Percentiles rank a stretch among this genome's conserved stretches.
phyloP scores from a whole-genome alignment of 2,113 vertebrate species.

The Ageneiosus marmoratus region DNA sequence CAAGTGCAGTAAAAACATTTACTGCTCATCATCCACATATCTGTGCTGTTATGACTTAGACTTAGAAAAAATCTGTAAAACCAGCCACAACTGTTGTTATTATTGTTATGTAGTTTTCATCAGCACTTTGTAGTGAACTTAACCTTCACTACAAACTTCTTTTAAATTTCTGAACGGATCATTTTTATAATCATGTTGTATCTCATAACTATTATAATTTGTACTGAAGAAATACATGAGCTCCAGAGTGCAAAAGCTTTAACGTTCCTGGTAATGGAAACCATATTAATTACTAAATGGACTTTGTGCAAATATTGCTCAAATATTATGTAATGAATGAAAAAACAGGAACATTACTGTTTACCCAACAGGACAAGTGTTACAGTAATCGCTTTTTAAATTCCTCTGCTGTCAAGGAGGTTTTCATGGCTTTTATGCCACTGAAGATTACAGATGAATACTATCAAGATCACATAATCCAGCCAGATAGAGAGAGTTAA shows the following conservation, averaged over 20 bases:
- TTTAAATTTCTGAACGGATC: not conserved
- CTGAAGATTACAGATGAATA: not conserved
- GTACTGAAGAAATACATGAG: not conserved
- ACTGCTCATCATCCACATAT: too few relatives aligned
- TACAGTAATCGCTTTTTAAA: not conserved
- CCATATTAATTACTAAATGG: not conserved
- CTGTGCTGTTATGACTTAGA: too few relatives aligned
- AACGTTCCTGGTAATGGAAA: not conserved
- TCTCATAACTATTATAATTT: too few relatives aligned
- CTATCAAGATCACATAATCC: not conserved
- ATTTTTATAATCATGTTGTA: too few relatives aligned
- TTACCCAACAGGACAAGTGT: not conserved
- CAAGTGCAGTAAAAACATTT: not conserved
- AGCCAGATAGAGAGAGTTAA: not conserved
- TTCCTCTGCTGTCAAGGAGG: conserved; percentile 7
- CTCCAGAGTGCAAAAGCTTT: not conserved
- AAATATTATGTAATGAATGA: not conserved
- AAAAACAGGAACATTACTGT: not conserved
- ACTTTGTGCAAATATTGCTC: not conserved
- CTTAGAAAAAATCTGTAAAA: too few relatives aligned
- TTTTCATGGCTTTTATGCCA: not conserved
- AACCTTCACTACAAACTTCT: not conserved
- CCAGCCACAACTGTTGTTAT: too few relatives aligned
- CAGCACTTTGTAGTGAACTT: too few relatives aligned
- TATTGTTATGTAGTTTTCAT: too few relatives aligned